Evolutionary conservation across 2,797 vertebrate species (phyloP), one percentile per base, ranked within the genome.

Genomic region (Bovichtus variegatus): DNA sequence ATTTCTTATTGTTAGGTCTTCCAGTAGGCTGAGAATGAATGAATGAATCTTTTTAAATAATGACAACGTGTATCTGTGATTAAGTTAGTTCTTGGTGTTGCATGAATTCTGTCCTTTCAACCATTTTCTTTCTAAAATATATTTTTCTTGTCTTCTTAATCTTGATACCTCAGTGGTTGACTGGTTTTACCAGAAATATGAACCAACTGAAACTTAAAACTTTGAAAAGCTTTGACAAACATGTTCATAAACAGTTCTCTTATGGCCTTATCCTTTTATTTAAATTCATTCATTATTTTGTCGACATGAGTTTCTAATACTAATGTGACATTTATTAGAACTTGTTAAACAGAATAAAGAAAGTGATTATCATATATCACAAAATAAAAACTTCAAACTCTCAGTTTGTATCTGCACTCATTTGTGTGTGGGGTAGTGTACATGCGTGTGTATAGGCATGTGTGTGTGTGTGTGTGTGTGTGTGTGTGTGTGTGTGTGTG

Each of bases 381-480:
- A 65, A 64, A 43, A n/a, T 34, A 40, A 11, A 31, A 71, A 76
- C 43, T 57, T 55, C n/a, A n/a, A n/a, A n/a, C 6, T 57, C 55
- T 77, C 21, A 13, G 46, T 65, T 54, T 53, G 40, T 73, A 68
- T 70, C 46, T 76, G 11, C 15, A 19, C 69, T 53, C 9, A 36
- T 57, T 31, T 62, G 58, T 51, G 51, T 72, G 46, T 55, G 36
- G 47, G 38, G 10, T 9, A 5, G 21, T 62, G 9, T 49, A 9
- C 21, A 27, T 59, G 40, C 62, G 36, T 50, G 36, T 69, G 43
- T 62, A 13, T 65, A 51, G 31, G 13, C 64, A 47, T 34, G 13
- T 65, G 51, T 31, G 13, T 64, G 47, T 34, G 55, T 16, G 21
- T 53, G 21, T 54, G 36, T 47, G 29, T 57, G 27, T 58, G 34